Base-by-base conservation (phyloP, 1,140 invertebrate species). In the Cecropterus lyciades region DNA sequence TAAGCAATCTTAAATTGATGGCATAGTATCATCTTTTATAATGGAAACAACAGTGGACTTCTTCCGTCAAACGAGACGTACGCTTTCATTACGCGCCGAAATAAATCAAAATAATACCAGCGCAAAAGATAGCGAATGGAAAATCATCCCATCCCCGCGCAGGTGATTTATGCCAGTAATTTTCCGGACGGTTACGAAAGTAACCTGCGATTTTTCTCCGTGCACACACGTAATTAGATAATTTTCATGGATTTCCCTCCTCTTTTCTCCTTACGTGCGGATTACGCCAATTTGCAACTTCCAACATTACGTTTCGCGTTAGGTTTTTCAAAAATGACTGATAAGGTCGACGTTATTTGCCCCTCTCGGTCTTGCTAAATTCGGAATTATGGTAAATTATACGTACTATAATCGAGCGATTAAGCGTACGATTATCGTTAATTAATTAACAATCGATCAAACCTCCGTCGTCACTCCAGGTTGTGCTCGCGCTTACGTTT, bases 91-190 rank as follows among this genome's bases (percentile, higher is more conserved):
- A 90, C 77, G 76, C 65, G 70, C 17, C 67, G 79, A 79, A 85
- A 87, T 90, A 90, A 90, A 90, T 90, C 85, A 90, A 90, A 90
- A 90, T 90, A 90, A 85, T 88, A 86, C 81, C 69, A 69, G 80
- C 70, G 87, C 80, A 84, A 85, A 87, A 89, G 85, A 90, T 87
- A 87, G 85, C 80, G 82, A 85, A 87, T 89, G 79, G 86, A 88
- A 90, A 88, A 88, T 87, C 85, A 87, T 77, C 73, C 80, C 70
- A 79, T 68, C 73, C 75, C 73, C 73, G 69, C 73, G 46, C 72
- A 62, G 57, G 67, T 89, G 87, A 90, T 90, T 90, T 90, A 90
- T 89, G 85, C 77, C 70, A 75, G 85, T 89, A 90, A 89, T 90
- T 90, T 89, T 90, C 86, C 86, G 77, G 82, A 75, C 81, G 82